phyloP scores from a whole-genome alignment of 2,797 vertebrate genomes.

The Ptychobarbus kaznakovi region DNA sequence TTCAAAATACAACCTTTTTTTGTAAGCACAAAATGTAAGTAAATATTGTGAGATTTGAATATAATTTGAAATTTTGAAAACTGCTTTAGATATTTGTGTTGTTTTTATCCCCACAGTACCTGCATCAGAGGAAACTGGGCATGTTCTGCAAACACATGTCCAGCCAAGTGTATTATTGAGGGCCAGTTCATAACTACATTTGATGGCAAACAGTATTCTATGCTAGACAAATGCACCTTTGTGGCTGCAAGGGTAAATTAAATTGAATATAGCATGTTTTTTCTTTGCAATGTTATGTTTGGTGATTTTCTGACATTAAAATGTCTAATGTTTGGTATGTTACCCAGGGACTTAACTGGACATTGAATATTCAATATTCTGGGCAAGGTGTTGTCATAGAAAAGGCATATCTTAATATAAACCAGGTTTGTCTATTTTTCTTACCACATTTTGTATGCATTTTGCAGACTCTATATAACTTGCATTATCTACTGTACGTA shows the following conservation, averaged over 20 bases:
- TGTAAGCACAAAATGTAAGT: not conserved
- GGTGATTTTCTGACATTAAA: not conserved
- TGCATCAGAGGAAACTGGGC: slow-evolving; percentile 79
- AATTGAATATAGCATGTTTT: not conserved
- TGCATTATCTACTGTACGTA: not conserved
- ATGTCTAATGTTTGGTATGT: slow-evolving; percentile 1
- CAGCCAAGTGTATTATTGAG: slow-evolving; percentile 76
- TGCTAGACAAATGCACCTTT: slow-evolving; percentile 80
- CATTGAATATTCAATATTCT: slow-evolving; percentile 62
- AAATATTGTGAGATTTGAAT: not conserved
- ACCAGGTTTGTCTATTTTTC: slow-evolving; percentile 66
- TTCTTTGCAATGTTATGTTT: not conserved
- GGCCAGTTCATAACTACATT: slow-evolving; percentile 78
- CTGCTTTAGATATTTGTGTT: not conserved
- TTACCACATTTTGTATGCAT: not conserved
- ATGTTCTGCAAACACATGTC: slow-evolving; percentile 74
- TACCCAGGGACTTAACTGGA: slow-evolving; percentile 69
- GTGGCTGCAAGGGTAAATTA: slow-evolving; percentile 72
- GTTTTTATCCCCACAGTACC: slow-evolving; percentile 62
- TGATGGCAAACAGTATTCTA: slow-evolving; percentile 78
- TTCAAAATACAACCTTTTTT: not conserved
- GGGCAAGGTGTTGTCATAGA: slow-evolving; percentile 50
- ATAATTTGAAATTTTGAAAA: not conserved
- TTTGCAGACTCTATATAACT: not conserved
- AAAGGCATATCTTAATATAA: slow-evolving; percentile 60